Base-by-base conservation (phyloP, 1,140 invertebrate genomes). In the Wasmannia auropunctata region DNA sequence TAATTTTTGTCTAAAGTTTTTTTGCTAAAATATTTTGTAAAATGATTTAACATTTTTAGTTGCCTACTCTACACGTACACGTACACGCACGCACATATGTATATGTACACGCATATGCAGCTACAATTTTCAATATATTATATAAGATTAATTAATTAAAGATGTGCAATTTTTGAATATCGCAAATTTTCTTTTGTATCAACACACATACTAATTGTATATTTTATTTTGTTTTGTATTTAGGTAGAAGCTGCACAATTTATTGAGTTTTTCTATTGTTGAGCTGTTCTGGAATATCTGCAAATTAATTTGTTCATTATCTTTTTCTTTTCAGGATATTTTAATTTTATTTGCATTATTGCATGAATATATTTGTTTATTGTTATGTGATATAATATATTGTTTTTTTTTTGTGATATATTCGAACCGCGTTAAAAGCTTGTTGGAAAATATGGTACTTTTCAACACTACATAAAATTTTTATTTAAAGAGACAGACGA, bases 181-280 rank as follows among this genome's bases (percentile, higher is more conserved):
- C 10, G 19, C 49, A 10, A 10, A 19, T 65, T 49, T 63, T 63
- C 14, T 76, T 14, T 11, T 56, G 77, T 87, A 63, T 87, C 34
- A 56, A 88, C 80, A 28, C 10, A 54, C n/a, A 7, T 43, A 37
- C 49, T 90, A 88, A 91, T 91, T 89, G 84, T 88, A 76, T 25
- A 87, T 89, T 87, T 67, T 25, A 67, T 79, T 91, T 92, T 92
- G 80, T 93, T 94, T 93, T 90, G 91, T 62, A 91, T 94, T 94
- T 92, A 93, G 92, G 92, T 93, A 93, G 91, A 93, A 84, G 93
- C 92, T 91, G 92, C 91, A 92, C 92, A 74, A 89, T 92, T 94
- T 93, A 93, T 43, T n/a, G 86, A 92, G 88, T 94, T 94, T 93
- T 81, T 86, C 34, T 22, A 5, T 88, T 89, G 92, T 91, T 91